These are phyloP conservation scores for Cuniculus paca DNA, from an alignment of 2,797 vertebrate species.

Conservation along the genomic window DNA sequence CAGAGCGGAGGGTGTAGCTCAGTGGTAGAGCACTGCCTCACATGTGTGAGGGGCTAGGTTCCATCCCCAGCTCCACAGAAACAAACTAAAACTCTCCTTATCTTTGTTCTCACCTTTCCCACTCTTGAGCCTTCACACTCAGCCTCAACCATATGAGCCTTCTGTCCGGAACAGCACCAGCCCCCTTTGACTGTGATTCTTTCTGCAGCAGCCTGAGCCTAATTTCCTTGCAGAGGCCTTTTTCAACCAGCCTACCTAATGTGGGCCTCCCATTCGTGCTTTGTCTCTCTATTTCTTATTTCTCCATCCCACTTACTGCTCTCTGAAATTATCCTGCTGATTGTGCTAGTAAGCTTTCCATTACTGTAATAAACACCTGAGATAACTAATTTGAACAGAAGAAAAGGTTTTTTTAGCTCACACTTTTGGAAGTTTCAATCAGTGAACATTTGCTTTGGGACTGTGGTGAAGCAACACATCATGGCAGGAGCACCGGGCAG, in stretches of 20 bases:
- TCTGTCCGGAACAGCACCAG: neutral
- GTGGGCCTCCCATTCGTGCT: rapidly evolving
- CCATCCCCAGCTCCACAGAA: neutral
- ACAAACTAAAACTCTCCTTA: neutral
- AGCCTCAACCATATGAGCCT: neutral
- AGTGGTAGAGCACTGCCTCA: neutral
- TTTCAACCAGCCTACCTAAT: neutral
- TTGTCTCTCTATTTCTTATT: neutral
- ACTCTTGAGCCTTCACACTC: neutral
- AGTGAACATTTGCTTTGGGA: neutral
- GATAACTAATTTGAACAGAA: neutral
- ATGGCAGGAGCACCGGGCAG: neutral
- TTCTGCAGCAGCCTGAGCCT: neutral
- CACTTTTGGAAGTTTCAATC: neutral
- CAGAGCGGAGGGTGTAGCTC: neutral
- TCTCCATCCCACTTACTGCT: neutral
- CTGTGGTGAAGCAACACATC: neutral
- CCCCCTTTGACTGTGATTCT: neutral
- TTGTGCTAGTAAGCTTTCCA: neutral
- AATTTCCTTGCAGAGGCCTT: neutral
- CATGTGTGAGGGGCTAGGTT: neutral
- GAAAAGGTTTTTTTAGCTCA: neutral
- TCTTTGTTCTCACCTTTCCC: neutral
- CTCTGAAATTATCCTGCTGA: neutral
- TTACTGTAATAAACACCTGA: neutral